phyloP scores from a whole-genome alignment of 2,797 vertebrate species.

The Macropodus opercularis region DNA sequence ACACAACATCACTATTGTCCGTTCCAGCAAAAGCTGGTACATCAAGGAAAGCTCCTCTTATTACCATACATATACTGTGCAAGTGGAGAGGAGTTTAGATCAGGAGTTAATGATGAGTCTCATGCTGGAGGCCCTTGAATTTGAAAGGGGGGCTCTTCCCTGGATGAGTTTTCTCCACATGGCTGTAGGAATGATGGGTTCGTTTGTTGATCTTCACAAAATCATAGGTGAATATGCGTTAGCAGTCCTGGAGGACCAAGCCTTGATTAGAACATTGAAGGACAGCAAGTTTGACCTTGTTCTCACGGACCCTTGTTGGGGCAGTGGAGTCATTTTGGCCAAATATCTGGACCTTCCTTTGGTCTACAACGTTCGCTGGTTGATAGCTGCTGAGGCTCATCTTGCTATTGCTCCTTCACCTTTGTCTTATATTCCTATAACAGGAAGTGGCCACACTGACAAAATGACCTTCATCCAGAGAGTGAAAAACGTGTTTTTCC shows the following conservation, averaged over 20 bases:
- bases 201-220: neutral
- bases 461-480: conserved; percentile 62
- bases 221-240: conserved; percentile 5
- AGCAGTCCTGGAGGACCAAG: conserved; percentile 31
- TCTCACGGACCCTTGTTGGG: conserved; percentile 59
- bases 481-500: conserved; percentile 36
- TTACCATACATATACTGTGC: conserved; percentile 34
- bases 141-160: conserved; percentile 32
- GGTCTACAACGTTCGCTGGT: conserved; percentile 66
- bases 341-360: conserved; percentile 65
- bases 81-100: conserved; percentile 35
- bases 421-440: conserved; percentile 57
- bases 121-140: rapidly evolving
- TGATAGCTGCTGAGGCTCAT: conserved; percentile 45
- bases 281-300: conserved; percentile 56
- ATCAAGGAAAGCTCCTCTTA: conserved; percentile 36
- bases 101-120: neutral
- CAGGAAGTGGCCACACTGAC: conserved; percentile 38
- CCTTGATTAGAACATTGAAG: conserved; percentile 40
- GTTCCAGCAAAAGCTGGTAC: conserved; percentile 59
- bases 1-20: conserved; percentile 54
- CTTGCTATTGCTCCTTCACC: conserved; percentile 62
- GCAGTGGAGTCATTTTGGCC: conserved; percentile 57
- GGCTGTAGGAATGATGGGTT: conserved; percentile 4
- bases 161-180: conserved; percentile 3